These are phyloP conservation scores for Pentamera pediparva DNA, from an alignment of 53 echinoderm and acorn worm genomes.

Conservation along the genomic window DNA sequence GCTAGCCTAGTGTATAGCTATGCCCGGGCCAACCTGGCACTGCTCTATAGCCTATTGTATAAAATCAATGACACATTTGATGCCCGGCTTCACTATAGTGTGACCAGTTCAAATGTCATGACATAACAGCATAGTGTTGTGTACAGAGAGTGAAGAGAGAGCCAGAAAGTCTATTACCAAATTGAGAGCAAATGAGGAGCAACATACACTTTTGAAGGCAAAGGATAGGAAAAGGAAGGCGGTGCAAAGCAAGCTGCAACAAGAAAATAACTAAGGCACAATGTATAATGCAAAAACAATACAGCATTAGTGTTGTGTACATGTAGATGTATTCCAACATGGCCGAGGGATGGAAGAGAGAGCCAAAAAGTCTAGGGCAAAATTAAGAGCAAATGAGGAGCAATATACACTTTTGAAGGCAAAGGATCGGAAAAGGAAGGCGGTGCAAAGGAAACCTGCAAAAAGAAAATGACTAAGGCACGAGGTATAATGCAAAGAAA, in stretches of 20 bases:
- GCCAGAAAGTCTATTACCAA: neutral
- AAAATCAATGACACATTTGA: no score
- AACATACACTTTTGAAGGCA: neutral
- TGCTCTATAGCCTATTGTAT: no score
- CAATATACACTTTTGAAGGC: neutral
- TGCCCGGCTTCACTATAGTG: no score
- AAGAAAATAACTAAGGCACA: neutral
- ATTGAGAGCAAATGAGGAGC: neutral
- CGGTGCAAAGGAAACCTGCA: conserved; percentile 6
- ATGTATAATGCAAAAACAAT: no score
- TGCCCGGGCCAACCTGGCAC: no score
- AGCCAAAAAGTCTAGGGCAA: neutral
- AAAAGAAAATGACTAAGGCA: conserved; percentile 9
- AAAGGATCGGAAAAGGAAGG: conserved; percentile 10
- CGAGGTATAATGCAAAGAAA: neutral
- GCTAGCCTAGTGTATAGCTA: no score
- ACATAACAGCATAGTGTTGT: no score
- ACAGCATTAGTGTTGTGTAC: neutral
- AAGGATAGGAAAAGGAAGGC: conserved; percentile 14
- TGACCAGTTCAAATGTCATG: no score
- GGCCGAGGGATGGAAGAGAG: neutral
- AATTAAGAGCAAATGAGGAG: conserved; percentile 1
- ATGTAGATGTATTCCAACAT: neutral
- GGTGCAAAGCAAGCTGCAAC: conserved; percentile 7
- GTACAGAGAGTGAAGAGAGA: neutral